Evolutionary conservation across 2,888 invertebrate genomes (phyloP), one percentile per base, ranked within the genome.

Genomic region (Habroteleia sp.): DNA sequence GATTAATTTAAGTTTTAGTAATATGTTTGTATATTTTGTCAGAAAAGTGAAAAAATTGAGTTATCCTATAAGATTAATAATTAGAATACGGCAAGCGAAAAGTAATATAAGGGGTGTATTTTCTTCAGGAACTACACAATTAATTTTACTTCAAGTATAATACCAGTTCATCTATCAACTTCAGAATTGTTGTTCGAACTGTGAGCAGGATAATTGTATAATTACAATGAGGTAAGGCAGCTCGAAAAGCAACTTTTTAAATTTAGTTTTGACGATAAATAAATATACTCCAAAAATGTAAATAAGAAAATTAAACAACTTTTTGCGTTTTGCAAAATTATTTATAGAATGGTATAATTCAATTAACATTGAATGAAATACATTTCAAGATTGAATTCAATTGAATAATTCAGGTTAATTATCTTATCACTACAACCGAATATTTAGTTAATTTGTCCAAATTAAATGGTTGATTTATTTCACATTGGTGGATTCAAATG

Each of bases 51-150:
- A 11, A 10, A 48, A 68, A 66, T 66, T 11, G 13, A 13, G 14
- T 29, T 54, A 29, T 29, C 8, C 37, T 16, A 31, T 31, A 14
- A 37, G 8, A 17, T 50, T 33, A 20, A 58, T 48, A 68, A 35
- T 58, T 48, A 68, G 48, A 48, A 16, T 46, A 17, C 25, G 17
- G 39, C 37, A 54, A 31, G 27, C 25, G 17, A 46, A 46, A 54
- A 31, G 58, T 58, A 50, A 17, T 39, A 13, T 3, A 1, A 37
- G 39, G 56, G 54, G 46, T 54, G 54, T 31, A 37, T 39, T 29
- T 29, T 41, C 37, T 56, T 68, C 23, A 11, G n/a, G 27, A 56
- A 48, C n/a, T n/a, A n/a, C n/a, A n/a, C 48, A 68, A 48, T 68
- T 48, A 56, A 56, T 68, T 68, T 68, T 27, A 31, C 56, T 31